phyloP scores from a whole-genome alignment of 2,888 invertebrate genomes.

The Julus scandinavius region DNA sequence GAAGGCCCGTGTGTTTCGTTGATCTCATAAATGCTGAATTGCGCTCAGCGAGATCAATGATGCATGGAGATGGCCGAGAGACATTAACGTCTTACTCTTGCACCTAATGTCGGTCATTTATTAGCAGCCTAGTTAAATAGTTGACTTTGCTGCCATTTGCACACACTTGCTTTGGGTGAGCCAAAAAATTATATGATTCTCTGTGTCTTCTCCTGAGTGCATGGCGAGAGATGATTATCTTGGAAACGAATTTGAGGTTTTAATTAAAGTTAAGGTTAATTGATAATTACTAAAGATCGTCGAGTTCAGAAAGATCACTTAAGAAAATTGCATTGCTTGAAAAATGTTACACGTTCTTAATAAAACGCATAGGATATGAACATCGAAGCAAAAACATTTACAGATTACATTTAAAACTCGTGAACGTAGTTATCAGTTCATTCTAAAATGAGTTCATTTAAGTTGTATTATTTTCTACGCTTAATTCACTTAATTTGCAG shows the following conservation, averaged over 20 bases:
- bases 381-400: neutral
- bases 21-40: slow-evolving; percentile 38
- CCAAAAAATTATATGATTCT: neutral
- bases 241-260: neutral
- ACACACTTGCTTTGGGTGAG: neutral
- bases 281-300: neutral
- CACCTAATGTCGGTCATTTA: slow-evolving; percentile 45
- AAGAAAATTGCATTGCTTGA: neutral
- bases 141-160: slow-evolving; percentile 22
- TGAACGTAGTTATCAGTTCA: too few species aligned
- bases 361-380: neutral
- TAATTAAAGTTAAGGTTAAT: slow-evolving; percentile 36
- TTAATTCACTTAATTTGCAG: too few species aligned
- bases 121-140: slow-evolving; percentile 8
- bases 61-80: neutral
- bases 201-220: neutral
- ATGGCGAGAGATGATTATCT: neutral
- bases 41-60: slow-evolving; percentile 34
- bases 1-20: neutral
- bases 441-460: too few species aligned
- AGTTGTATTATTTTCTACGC: too few species aligned
- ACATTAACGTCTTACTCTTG: slow-evolving; percentile 40
- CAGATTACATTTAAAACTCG: too few species aligned
- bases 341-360: neutral
- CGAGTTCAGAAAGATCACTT: neutral